These are phyloP conservation scores for Lytechinus pictus DNA, from an alignment of 35 echinoderm and acorn worm genomes.

Conservation along the genomic window DNA sequence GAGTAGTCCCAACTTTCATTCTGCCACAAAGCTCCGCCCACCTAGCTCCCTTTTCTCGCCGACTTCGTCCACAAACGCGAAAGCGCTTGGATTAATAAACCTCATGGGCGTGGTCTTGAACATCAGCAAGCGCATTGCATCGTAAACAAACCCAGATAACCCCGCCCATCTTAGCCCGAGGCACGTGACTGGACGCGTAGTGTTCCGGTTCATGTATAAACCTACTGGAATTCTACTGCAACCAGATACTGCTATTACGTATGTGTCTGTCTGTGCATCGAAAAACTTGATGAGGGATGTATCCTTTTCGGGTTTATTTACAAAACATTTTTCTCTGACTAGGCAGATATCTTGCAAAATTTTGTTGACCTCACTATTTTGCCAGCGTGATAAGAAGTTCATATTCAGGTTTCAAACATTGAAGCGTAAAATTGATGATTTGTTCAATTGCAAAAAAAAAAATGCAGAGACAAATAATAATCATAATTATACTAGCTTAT, in stretches of 20 bases:
- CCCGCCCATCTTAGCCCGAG: background rate
- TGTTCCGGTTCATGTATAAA: background rate
- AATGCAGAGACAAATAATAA: too few relatives aligned
- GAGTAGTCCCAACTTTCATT: background rate
- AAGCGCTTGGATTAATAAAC: background rate
- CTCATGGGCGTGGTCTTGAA: background rate
- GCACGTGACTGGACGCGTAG: background rate
- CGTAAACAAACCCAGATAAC: background rate
- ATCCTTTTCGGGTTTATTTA: constrained; percentile 4
- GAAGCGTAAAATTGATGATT: too few relatives aligned
- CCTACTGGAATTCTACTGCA: background rate
- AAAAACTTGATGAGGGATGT: background rate
- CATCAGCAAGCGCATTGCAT: background rate
- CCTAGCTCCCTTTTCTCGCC: background rate
- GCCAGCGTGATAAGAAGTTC: background rate
- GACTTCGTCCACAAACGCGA: background rate
- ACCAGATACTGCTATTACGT: background rate
- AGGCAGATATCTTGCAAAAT: background rate
- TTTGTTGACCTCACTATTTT: background rate
- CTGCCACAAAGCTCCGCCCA: background rate
- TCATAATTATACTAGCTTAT: too few relatives aligned
- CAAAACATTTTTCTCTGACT: constrained; percentile 19
- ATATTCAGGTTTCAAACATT: background rate
- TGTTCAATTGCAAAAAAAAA: too few relatives aligned
- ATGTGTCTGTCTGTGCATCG: background rate